Evolutionary conservation across 2,888 invertebrate genomes (phyloP), one percentile per base, ranked within the genome.

Genomic region (Spodoptera exigua): DNA sequence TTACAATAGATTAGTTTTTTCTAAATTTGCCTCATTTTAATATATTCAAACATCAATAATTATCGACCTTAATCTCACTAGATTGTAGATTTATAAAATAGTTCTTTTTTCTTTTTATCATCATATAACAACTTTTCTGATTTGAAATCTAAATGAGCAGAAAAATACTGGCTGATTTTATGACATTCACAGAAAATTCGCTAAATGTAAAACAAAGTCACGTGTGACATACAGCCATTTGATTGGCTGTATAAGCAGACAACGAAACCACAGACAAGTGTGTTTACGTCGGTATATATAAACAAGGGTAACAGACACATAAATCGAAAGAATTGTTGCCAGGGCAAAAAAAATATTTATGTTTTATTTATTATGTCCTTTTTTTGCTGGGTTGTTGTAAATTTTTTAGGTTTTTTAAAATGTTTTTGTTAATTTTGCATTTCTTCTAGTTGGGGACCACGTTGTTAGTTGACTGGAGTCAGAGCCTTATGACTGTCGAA

Each of bases 271-370:
- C 27, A 72, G 63, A 76, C 61, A 60, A 62, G 60, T 59, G 36
- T 74, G 78, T 74, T 74, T 77, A 62, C 65, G 61, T 44, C 55
- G 51, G 37, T 45, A 56, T 52, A 59, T 74, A 77, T 62, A 74
- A 74, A 61, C 18, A 53, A 46, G 59, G 70, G 73, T 56, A 49
- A 45, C 37, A 44, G 35, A 17, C 54, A 56, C 53, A 77, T 74
- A 65, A 73, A 77, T 74, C 60, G 54, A 70, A 74, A 55, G 70
- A 69, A 68, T 59, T 64, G 58, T 74, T 46, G 47, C 65, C 55
- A 68, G 46, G 36, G 7, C 27, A 52, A 46, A 56, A 54, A 51
- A 76, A 73, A 61, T 56, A 43, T 27, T 27, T 27, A 61, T 55
- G 59, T 46, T 16, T 37, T 37, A 21, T 2, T 52, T 56, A 60